phyloP scores from a whole-genome alignment of 2,888 invertebrate species.

The Drosophila picticornis region DNA sequence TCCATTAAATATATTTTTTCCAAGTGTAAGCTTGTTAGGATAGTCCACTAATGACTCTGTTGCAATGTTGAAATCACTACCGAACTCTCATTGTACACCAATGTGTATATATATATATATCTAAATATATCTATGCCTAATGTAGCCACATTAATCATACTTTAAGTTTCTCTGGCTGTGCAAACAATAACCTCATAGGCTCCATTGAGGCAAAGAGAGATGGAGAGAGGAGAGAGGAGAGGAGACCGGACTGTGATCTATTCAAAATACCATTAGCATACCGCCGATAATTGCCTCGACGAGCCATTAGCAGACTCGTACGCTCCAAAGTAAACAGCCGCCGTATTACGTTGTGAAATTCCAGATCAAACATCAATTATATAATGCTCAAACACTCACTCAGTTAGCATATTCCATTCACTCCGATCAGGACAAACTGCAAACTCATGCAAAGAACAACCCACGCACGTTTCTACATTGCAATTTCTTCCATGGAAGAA shows the following conservation, averaged over 20 bases:
- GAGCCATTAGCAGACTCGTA: conserved; percentile 68
- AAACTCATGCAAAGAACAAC: conserved; percentile 50
- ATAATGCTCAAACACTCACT: conserved; percentile 25
- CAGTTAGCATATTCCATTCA: not conserved
- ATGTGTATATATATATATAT: not conserved
- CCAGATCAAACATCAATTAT: conserved; percentile 58
- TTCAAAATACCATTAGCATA: conserved; percentile 78
- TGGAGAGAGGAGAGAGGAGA: not conserved
- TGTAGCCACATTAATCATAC: conserved; percentile 75
- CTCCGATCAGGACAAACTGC: conserved; percentile 38
- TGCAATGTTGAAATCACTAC: conserved; percentile 54
- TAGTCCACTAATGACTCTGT: conserved; percentile 65
- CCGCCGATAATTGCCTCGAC: conserved; percentile 68
- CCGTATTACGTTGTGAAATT: conserved; percentile 74
- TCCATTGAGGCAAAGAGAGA: not conserved
- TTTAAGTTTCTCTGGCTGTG: conserved; percentile 54
- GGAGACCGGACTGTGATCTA: conserved; percentile 36
- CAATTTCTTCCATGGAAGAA: conserved; percentile 33
- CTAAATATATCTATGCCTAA: conserved; percentile 35
- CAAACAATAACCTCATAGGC: conserved; percentile 59
- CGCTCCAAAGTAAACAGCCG: conserved; percentile 63
- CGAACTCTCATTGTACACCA: conserved; percentile 52
- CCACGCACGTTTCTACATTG: conserved; percentile 42
- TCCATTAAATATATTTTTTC: not conserved
- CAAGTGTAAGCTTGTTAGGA: conserved; percentile 50